phyloP scores from a whole-genome alignment of 2,888 invertebrate species.

The Adela reaumurella region DNA sequence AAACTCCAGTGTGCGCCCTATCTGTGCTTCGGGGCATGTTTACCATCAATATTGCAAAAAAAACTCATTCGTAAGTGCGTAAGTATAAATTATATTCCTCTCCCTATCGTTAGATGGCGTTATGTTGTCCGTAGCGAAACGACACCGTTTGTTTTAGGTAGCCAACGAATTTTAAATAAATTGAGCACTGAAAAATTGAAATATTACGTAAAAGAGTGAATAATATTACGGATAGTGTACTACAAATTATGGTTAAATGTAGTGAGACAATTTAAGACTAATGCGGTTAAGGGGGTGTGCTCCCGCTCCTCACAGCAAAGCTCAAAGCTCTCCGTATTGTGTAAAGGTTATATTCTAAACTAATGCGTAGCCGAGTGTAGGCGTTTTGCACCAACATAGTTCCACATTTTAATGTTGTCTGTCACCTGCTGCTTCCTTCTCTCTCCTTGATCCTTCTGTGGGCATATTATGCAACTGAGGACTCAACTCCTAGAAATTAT shows the following conservation, averaged over 20 bases:
- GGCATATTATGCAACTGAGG: too few relatives aligned
- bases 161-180: conserved; percentile 50
- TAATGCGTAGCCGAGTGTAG: conserved; percentile 42
- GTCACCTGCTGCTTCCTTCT: neutral
- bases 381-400: conserved; percentile 35
- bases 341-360: conserved; percentile 31
- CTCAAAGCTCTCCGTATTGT: neutral
- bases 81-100: conserved; percentile 27
- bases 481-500: too few relatives aligned
- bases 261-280: conserved; percentile 32
- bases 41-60: too few relatives aligned
- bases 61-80: too few relatives aligned
- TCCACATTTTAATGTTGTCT: neutral
- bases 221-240: conserved; percentile 22
- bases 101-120: conserved; percentile 24
- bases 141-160: conserved; percentile 43
- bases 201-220: conserved; percentile 25
- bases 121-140: conserved; percentile 28
- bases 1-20: too few relatives aligned
- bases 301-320: conserved; percentile 11
- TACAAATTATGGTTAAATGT: conserved; percentile 45
- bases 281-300: conserved; percentile 20
- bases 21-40: too few relatives aligned
- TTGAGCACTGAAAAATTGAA: conserved; percentile 48
- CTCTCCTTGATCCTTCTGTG: too few relatives aligned